These are phyloP conservation scores for Erebia epiphron DNA, from an alignment of 2,888 invertebrate species.

Conservation along the genomic window DNA sequence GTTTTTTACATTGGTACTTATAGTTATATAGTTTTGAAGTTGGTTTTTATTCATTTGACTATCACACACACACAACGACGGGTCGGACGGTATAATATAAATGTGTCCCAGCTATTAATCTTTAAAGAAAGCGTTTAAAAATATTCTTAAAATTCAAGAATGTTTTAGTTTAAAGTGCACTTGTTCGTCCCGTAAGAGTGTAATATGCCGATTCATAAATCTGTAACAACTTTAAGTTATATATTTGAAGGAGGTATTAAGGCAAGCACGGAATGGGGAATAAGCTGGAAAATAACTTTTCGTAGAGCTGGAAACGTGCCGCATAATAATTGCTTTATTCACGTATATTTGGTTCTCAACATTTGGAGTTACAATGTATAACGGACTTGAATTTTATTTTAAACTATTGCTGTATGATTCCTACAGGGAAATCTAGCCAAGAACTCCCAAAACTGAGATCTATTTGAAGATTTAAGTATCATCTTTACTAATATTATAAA, in stretches of 20 bases:
- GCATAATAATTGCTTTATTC: slow-evolving; percentile 43
- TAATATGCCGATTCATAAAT: slow-evolving; percentile 32
- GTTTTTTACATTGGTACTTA: too few relatives aligned
- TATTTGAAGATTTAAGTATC: too few relatives aligned
- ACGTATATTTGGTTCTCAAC: slow-evolving; percentile 57
- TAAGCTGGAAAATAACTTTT: slow-evolving; percentile 41
- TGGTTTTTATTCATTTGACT: too few relatives aligned
- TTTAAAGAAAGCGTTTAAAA: not conserved
- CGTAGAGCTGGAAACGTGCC: slow-evolving; percentile 37
- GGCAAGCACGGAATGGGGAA: slow-evolving; percentile 37
- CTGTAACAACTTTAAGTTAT: slow-evolving; percentile 32
- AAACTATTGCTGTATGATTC: slow-evolving; percentile 15
- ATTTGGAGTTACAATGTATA: slow-evolving; percentile 45
- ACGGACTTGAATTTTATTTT: slow-evolving; percentile 14
- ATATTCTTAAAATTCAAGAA: slow-evolving; percentile 5
- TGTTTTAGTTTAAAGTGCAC: slow-evolving; percentile 21
- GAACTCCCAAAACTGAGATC: not conserved
- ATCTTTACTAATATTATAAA: too few relatives aligned
- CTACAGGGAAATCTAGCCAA: not conserved
- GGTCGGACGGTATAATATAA: not conserved
- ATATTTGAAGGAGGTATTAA: slow-evolving; percentile 38
- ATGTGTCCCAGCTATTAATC: not conserved
- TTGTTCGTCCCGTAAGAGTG: slow-evolving; percentile 26
- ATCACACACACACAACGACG: not conserved
- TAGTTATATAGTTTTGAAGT: too few relatives aligned